These are phyloP conservation scores for Myodes glareolus DNA, from an alignment of 2,113 vertebrate genomes.

Conservation along the genomic window DNA sequence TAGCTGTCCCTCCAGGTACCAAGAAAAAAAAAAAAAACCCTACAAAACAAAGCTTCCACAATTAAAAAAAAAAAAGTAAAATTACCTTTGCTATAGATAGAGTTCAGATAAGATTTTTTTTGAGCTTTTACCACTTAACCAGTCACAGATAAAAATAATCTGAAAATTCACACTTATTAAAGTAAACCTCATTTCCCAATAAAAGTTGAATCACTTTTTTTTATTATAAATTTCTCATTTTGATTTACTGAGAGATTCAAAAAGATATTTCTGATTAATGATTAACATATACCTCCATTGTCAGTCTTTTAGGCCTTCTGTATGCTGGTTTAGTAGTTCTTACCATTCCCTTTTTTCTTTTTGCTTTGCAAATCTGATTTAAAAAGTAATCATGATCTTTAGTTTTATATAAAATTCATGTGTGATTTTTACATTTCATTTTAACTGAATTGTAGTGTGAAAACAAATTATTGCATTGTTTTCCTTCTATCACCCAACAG, in stretches of 20 bases:
- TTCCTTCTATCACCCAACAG: neutral
- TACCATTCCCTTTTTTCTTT: constrained; percentile 5
- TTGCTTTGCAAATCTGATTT: constrained; percentile 64
- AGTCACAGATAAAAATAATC: constrained; percentile 41
- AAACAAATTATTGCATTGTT: constrained; percentile 35
- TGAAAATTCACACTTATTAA: neutral
- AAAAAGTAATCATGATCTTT: constrained; percentile 25
- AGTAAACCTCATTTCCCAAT: constrained; percentile 41
- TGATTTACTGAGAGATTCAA: constrained; percentile 49
- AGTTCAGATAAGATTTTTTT: neutral
- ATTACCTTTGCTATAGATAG: neutral
- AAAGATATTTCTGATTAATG: neutral
- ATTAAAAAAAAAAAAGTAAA: neutral
- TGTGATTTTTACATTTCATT: constrained; percentile 50
- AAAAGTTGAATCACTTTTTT: constrained; percentile 53
- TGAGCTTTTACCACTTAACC: constrained; percentile 80
- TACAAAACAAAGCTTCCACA: neutral
- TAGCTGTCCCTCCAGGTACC: too few relatives aligned
- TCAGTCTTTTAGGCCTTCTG: constrained; percentile 22
- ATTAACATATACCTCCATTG: neutral
- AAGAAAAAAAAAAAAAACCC: too few relatives aligned
- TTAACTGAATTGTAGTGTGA: constrained; percentile 46
- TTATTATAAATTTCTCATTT: constrained; percentile 56
- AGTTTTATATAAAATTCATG: constrained; percentile 23
- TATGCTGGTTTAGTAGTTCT: neutral